These are phyloP conservation scores for Urosaurus nigricauda DNA, from an alignment of 2,797 vertebrate species.

Conservation along the genomic window DNA sequence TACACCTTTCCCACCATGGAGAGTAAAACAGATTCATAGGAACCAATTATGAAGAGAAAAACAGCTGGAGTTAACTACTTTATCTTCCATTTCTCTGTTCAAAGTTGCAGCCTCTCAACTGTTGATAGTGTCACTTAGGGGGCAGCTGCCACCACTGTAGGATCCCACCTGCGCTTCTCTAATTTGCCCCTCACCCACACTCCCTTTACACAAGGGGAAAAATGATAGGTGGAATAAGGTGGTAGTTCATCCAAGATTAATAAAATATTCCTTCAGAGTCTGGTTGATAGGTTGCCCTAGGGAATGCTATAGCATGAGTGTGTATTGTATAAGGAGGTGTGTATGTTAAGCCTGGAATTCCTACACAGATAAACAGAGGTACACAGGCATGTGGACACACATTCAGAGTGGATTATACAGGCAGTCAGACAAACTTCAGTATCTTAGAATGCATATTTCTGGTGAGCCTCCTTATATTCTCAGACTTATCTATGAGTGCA, in stretches of 20 bases:
- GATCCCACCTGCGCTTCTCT: not conserved
- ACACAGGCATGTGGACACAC: not conserved
- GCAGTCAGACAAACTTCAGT: not conserved
- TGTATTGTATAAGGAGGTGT: not conserved
- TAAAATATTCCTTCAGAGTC: conserved; percentile 16
- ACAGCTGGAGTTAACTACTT: not conserved
- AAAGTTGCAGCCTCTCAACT: not conserved
- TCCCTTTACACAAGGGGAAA: not conserved
- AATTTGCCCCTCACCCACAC: not conserved
- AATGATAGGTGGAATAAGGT: conserved; percentile 6
- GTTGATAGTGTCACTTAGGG: conserved; percentile 17
- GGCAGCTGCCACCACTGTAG: not conserved
- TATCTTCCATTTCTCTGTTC: not conserved
- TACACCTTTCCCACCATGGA: not conserved
- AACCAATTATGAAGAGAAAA: not conserved
- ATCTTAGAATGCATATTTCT: not conserved
- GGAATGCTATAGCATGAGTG: not conserved
- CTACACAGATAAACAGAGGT: not conserved
- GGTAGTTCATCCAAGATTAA: conserved; percentile 1
- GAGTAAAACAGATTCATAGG: not conserved
- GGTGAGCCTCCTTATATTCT: not conserved
- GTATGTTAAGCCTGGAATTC: not conserved
- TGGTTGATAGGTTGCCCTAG: not conserved
- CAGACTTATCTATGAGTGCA: not conserved
- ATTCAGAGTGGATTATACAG: not conserved